Percentiles rank a stretch among this genome's conserved stretches.
phyloP scores from a whole-genome alignment of 2,888 invertebrate genomes.

The Catocala nupta region DNA sequence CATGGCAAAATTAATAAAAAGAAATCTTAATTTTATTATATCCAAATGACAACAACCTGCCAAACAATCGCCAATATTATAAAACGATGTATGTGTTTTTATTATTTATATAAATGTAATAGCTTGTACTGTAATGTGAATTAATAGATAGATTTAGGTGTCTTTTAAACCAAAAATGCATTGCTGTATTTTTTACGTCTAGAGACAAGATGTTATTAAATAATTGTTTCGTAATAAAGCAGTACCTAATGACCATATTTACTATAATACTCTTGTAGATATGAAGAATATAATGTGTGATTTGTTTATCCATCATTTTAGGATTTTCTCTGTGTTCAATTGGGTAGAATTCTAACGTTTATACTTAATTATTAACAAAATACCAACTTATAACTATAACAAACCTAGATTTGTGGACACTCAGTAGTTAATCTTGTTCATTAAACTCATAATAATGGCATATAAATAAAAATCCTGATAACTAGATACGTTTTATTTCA shows the following conservation, averaged over 20 bases:
- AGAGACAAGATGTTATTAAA: conserved; percentile 2
- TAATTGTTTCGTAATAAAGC: conserved; percentile 1
- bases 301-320: neutral
- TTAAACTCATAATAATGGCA: conserved; percentile 30
- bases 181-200: neutral
- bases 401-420: conserved; percentile 7
- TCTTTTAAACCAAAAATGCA: neutral
- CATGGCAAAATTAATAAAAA: conserved; percentile 11
- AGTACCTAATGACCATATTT: neutral
- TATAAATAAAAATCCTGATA: conserved; percentile 37
- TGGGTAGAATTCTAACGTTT: neutral
- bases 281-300: conserved; percentile 1
- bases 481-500: conserved; percentile 30
- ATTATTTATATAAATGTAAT: neutral
- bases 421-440: conserved; percentile 27
- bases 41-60: conserved; percentile 18
- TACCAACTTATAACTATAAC: neutral
- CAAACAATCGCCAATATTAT: conserved; percentile 21
- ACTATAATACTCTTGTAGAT: conserved; percentile 13
- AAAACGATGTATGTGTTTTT: conserved; percentile 4
- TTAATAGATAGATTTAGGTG: conserved; percentile 14
- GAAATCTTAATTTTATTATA: conserved; percentile 6
- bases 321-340: conserved; percentile 9
- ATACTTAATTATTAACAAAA: neutral
- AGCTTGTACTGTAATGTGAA: conserved; percentile 3